Evolutionary conservation across 37 sponge, comb jelly and placozoan species (phyloP).

Genomic region (Axinella damicornis): DNA sequence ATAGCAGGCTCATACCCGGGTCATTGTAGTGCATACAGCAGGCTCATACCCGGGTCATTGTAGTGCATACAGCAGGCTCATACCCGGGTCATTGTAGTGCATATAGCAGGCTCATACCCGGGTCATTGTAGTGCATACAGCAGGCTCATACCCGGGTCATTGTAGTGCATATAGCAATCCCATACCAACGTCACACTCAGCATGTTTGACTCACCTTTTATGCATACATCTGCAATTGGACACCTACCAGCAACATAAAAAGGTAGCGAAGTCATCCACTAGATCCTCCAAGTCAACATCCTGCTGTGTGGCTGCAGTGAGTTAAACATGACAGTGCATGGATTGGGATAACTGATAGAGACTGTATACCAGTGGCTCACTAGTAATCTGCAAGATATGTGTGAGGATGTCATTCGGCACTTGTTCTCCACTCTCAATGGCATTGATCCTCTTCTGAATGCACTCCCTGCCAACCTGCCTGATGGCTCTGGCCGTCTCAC

Average conservation of each 20-base stretch:
- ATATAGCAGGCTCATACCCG: too few relatives aligned
- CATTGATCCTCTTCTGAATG: constrained; percentile 20
- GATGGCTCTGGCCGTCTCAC: constrained; percentile 16
- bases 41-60: too few relatives aligned
- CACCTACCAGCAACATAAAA: constrained; percentile 1
- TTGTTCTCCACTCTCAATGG: constrained; percentile 7
- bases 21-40: too few relatives aligned
- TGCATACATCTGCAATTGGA: not conserved
- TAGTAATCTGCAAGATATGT: not conserved
- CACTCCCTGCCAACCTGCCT: constrained; percentile 22
- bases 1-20: too few relatives aligned
- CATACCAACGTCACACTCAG: too few relatives aligned
- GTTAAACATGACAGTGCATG: not conserved
- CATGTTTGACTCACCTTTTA: too few relatives aligned
- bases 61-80: too few relatives aligned
- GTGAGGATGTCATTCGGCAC: constrained; percentile 35
- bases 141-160: too few relatives aligned
- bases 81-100: too few relatives aligned
- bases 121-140: too few relatives aligned
- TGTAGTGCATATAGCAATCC: too few relatives aligned
- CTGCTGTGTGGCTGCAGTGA: too few relatives aligned
- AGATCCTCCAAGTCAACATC: not conserved
- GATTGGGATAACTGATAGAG: not conserved
- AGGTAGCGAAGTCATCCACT: constrained; percentile 13
- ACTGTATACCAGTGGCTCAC: not conserved